phyloP scores from a whole-genome alignment of 2,113 vertebrate genomes.

The Probosciger aterrimus region DNA sequence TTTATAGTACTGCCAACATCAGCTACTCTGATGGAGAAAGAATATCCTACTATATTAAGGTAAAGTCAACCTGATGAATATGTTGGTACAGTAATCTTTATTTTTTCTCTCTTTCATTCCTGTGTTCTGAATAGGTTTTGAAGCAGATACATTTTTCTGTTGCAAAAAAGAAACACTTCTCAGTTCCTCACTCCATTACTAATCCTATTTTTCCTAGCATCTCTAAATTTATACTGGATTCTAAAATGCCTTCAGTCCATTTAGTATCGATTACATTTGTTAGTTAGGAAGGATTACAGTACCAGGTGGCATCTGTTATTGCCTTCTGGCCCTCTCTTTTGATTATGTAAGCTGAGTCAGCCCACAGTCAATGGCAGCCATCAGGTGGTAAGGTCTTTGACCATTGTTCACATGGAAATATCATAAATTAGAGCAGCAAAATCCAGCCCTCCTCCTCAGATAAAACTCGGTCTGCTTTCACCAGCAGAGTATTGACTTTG shows the following conservation, averaged over 20 bases:
- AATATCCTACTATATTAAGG: not conserved
- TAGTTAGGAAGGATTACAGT: not conserved
- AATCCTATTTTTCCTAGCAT: slow-evolving; percentile 10
- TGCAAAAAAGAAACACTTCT: slow-evolving; percentile 11
- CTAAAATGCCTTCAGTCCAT: not conserved
- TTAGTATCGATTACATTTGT: not conserved
- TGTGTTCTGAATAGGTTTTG: slow-evolving; percentile 25
- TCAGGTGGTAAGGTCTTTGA: not conserved
- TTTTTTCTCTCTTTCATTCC: slow-evolving; percentile 8
- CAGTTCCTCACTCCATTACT: slow-evolving; percentile 9
- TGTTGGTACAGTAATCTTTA: not conserved
- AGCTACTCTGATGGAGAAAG: slow-evolving; percentile 14
- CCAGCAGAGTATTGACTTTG: not conserved
- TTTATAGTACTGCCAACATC: slow-evolving; percentile 21
- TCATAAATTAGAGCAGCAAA: not conserved
- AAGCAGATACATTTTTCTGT: not conserved
- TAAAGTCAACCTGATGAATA: not conserved
- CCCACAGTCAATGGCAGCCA: not conserved
- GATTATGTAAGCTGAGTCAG: not conserved
- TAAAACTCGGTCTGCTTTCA: not conserved
- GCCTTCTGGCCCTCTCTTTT: not conserved
- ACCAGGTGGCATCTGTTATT: not conserved
- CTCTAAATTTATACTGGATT: not conserved
- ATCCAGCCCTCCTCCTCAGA: not conserved
- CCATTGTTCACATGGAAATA: not conserved